Percentiles rank a stretch among this genome's conserved stretches.
Evolutionary conservation across 2,113 vertebrate species (phyloP).

Genomic region (Catharus bicknelli): DNA sequence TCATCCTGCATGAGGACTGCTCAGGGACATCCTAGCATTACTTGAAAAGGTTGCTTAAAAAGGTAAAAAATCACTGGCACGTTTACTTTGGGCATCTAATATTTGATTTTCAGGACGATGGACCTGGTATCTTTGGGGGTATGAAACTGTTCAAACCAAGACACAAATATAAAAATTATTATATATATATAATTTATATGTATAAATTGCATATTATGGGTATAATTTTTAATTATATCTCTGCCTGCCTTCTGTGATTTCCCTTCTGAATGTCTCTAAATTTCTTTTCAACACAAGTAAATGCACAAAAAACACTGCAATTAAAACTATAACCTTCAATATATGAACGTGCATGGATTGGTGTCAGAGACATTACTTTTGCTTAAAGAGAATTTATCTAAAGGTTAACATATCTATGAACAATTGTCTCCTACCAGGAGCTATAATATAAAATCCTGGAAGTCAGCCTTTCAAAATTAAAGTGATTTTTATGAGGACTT

Average conservation of each 20-base stretch:
- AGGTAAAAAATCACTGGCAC: not conserved
- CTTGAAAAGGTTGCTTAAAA: not conserved
- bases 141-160: not conserved
- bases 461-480: not conserved
- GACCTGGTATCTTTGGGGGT: not conserved
- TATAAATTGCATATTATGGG: not conserved
- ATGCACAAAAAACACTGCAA: not conserved
- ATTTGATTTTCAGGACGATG: accelerated
- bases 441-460: not conserved
- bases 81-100: not conserved
- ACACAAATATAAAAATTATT: not conserved
- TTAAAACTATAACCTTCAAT: not conserved
- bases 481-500: not conserved
- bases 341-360: accelerated
- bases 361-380: not conserved
- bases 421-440: not conserved
- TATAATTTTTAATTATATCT: not conserved
- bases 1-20: not conserved
- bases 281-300: not conserved
- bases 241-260: not conserved
- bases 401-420: not conserved
- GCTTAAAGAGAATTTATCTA: not conserved
- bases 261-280: not conserved
- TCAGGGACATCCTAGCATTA: not conserved
- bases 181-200: not conserved